These are phyloP conservation scores for Apistogramma diplotaenia DNA, from an alignment of 2,113 vertebrate species.

Conservation along the genomic window DNA sequence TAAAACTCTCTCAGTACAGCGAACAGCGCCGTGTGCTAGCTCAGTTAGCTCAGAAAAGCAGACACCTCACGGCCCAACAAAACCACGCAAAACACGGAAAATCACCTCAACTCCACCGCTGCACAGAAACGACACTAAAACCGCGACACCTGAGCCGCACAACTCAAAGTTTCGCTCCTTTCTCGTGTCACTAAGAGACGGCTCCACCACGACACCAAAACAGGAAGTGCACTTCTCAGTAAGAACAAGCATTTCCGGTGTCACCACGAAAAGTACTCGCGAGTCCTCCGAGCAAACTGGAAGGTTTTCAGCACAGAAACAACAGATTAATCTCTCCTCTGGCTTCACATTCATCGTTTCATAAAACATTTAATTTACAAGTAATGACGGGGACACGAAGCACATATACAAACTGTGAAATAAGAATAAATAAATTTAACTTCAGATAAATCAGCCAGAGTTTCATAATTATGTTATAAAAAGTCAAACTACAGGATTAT, in stretches of 20 bases:
- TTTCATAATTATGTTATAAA: too few relatives aligned
- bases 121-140: rapidly evolving
- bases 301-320: rapidly evolving
- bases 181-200: background rate
- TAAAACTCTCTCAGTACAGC: background rate
- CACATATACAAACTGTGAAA: too few relatives aligned
- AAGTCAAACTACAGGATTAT: too few relatives aligned
- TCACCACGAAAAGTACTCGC: background rate
- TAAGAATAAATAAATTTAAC: too few relatives aligned
- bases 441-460: too few relatives aligned
- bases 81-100: rapidly evolving
- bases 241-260: background rate
- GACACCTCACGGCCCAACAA: background rate
- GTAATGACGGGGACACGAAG: too few relatives aligned
- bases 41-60: background rate
- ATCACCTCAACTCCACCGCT: rapidly evolving
- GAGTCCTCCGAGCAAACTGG: background rate
- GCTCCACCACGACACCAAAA: rapidly evolving
- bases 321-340: too few relatives aligned
- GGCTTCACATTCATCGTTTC: too few relatives aligned
- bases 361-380: too few relatives aligned
- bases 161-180: background rate
- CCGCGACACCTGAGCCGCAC: rapidly evolving
- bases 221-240: background rate
- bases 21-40: background rate